phyloP scores from a whole-genome alignment of 1,140 invertebrate genomes.

The Bombus pyrosoma region DNA sequence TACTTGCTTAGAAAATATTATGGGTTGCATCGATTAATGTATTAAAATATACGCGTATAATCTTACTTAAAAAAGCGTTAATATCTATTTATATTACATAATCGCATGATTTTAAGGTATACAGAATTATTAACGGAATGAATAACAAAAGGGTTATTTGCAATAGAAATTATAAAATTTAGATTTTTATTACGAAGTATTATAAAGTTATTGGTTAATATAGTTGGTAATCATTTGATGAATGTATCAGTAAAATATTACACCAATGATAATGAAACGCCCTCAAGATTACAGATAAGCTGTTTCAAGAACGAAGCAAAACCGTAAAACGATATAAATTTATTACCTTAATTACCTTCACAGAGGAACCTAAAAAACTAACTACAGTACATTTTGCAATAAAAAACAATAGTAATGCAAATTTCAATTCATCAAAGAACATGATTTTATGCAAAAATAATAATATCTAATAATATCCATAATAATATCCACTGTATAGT shows the following conservation, averaged over 20 bases:
- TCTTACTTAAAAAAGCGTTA: not conserved
- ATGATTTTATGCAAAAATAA: no score
- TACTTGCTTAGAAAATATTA: not conserved
- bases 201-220: not conserved
- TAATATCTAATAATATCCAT: no score
- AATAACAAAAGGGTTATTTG: not conserved
- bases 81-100: not conserved
- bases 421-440: not conserved
- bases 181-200: not conserved
- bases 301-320: not conserved
- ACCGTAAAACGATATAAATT: not conserved
- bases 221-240: not conserved
- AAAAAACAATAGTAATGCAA: not conserved
- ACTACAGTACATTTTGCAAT: not conserved
- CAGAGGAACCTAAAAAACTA: not conserved
- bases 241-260: not conserved
- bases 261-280: conserved; percentile 15
- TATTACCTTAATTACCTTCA: not conserved
- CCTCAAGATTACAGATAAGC: not conserved
- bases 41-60: not conserved
- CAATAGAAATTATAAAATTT: not conserved
- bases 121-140: not conserved
- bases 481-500: not conserved
- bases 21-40: not conserved
- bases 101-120: not conserved